phyloP scores from a whole-genome alignment of 2,888 invertebrate genomes.

The Parthenolecanium corni region DNA sequence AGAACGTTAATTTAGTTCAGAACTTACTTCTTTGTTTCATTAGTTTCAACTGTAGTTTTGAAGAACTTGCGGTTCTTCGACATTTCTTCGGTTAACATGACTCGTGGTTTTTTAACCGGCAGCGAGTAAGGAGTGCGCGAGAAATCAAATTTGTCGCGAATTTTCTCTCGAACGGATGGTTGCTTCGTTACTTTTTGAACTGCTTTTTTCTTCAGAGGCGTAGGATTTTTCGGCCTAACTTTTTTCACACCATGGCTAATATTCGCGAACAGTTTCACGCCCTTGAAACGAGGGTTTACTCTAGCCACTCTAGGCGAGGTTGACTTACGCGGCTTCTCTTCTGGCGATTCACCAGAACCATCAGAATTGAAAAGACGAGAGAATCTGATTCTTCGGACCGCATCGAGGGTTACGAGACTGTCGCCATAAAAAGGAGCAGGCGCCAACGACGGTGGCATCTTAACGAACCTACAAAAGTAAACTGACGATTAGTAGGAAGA shows the following conservation, averaged over 20 bases:
- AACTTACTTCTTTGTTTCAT: conserved; percentile 6
- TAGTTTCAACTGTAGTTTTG: conserved; percentile 9
- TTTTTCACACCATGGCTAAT: conserved; percentile 23
- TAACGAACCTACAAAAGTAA: neutral
- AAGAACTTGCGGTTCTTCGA: conserved; percentile 23
- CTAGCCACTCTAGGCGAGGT: neutral
- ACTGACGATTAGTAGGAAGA: too few species aligned
- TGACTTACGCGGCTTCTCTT: neutral
- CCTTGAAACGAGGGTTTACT: neutral
- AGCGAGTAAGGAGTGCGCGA: conserved; percentile 14
- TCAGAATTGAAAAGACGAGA: neutral
- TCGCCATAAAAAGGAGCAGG: conserved; percentile 15
- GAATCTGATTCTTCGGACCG: conserved; percentile 7
- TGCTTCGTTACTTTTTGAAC: neutral
- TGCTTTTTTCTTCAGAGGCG: neutral
- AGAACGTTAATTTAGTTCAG: too few species aligned
- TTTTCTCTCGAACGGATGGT: neutral
- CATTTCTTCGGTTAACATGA: conserved; percentile 3
- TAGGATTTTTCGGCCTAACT: conserved; percentile 1
- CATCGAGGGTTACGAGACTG: conserved; percentile 4
- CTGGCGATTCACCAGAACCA: neutral
- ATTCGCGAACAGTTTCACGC: conserved; percentile 14
- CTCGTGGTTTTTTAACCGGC: neutral
- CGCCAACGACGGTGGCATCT: conserved; percentile 2
- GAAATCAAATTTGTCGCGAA: conserved; percentile 23